Evolutionary conservation across 2,797 vertebrate species (phyloP), one percentile per base, ranked within the genome.

Genomic region (Dallia pectoralis): DNA sequence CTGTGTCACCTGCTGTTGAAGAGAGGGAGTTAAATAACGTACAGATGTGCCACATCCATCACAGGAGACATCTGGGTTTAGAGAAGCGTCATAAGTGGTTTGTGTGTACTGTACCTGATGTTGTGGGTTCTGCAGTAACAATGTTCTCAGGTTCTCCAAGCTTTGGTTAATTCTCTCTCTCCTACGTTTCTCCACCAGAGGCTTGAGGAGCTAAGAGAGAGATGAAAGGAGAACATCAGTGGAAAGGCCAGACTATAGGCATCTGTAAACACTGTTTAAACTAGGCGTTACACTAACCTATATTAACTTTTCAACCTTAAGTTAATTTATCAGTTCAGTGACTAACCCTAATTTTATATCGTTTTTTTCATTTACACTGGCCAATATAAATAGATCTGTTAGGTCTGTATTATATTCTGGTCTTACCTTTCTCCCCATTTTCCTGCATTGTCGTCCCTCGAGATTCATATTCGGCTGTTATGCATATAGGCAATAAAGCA

Each of bases 161-260:
- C 94, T 96, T 73, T 88, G 89, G 78, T 95, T 96, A 82, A 96
- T 95, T 78, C 94, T 89, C 76, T 96, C 94, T 30, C 76, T 96
- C 94, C 29, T 87, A 67, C 93, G 91, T 80, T 92, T 94, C 81
- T 96, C 95, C 64, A 95, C 91, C 49, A 94, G 89, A 73, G 95
- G 94, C 80, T 96, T 96, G 70, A 94, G 86, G 79, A 93, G 86
- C 93, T 94, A 36, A 32, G 76, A 68, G 72, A 74, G 71, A 40
- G 76, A 51, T 74, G 69, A 83, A 75, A 27, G 22, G 29, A 64
- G 80, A 75, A 32, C 49, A 27, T 61, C 22, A 59, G 78, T 32
- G 76, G n/a, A n/a, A n/a, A 32, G 56, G 49, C 67, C 62, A 69
- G 19, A 67, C 66, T 36, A 7, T n/a, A n/a, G n/a, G n/a, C n/a